These are phyloP conservation scores for Capreolus pygargus DNA, from an alignment of 2,113 vertebrate genomes.

Conservation along the genomic window DNA sequence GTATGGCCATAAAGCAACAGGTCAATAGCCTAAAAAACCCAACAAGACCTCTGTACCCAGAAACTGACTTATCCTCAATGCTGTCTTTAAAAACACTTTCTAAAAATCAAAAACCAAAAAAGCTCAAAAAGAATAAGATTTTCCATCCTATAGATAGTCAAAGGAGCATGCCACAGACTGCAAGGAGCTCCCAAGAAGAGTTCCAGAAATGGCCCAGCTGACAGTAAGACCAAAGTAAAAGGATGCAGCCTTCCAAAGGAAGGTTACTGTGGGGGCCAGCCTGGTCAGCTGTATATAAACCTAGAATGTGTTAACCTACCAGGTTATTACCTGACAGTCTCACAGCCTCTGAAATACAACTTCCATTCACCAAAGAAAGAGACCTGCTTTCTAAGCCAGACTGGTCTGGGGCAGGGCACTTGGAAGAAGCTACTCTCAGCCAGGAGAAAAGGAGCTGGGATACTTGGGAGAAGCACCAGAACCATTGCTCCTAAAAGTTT, in stretches of 20 bases:
- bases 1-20: background rate
- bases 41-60: background rate
- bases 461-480: background rate
- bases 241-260: background rate
- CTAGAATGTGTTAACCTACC: background rate
- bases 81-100: background rate
- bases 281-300: background rate
- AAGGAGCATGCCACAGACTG: background rate
- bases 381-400: background rate
- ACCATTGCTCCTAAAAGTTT: background rate
- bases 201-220: background rate
- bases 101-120: background rate
- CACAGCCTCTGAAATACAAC: background rate
- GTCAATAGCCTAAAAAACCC: background rate
- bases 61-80: background rate
- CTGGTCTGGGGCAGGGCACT: background rate
- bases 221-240: background rate
- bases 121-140: background rate
- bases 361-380: background rate
- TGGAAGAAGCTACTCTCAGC: background rate
- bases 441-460: background rate
- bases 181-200: background rate
- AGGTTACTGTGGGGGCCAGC: too few species aligned
- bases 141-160: background rate
- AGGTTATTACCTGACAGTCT: background rate